Evolutionary conservation across 37 sponge, comb jelly and placozoan genomes (phyloP), one percentile per base, ranked within the genome.

Genomic region (Agelas oroides): DNA sequence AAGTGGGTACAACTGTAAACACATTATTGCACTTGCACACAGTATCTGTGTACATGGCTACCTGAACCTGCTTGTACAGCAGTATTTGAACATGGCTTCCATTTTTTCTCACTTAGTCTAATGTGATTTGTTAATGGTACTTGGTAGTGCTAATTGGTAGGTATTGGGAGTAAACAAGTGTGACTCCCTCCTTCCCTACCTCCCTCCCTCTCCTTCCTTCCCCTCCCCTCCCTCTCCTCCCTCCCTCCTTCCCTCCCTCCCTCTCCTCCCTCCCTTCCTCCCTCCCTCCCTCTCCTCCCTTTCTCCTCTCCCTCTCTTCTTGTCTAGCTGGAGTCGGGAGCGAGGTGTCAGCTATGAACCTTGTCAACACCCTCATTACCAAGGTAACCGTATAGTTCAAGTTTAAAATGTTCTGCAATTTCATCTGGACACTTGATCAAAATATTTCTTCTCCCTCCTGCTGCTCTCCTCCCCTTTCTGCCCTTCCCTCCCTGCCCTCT

Each of bases 271-370:
- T n/a, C n/a, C n/a, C 17, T 21, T 21, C 59, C 17, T 57, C 59
- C 19, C 17, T 21, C 59, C n/a, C n/a, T n/a, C n/a, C n/a, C n/a
- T n/a, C n/a, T n/a, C n/a, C n/a, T n/a, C 17, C 17, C 19, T 57
- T n/a, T n/a, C n/a, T n/a, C 46, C 46, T 8, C 46, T 13, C 28
- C 1, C 25, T 60, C 25, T 39, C 24, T 30, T 57, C 5, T 35
- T 27, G 0, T 78, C 13, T 71, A 89, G 88, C 76, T 79, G 88
- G 92, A 32, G 62, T 94, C 20, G 92, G 92, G 28, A 91, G 83
- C 33, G 85, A 52, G 21, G 58, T 39, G 15, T 28, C 84, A 14
- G 84, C 92, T 23, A 71, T 76, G 0, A 87, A 83, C 30, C 72
- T 94, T 28, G 92, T 91, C 21, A 71, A 79, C 32, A 59, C 80